Percentiles rank a stretch among this genome's conserved stretches.
phyloP scores from a whole-genome alignment of 2,797 vertebrate genomes.

The Perodicticus potto region DNA sequence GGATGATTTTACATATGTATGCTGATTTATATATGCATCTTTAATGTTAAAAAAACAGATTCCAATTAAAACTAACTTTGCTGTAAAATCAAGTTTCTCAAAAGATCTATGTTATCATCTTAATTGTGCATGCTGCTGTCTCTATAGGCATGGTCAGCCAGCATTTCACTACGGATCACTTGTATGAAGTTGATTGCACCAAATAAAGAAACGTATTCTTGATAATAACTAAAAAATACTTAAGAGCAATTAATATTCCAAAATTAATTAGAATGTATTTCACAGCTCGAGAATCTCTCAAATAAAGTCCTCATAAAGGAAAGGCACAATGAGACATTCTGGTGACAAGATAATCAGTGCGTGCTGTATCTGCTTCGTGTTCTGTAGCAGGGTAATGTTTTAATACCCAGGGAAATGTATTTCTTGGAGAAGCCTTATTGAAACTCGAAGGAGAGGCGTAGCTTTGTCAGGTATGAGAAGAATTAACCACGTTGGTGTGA shows the following conservation, averaged over 20 bases:
- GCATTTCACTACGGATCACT: background rate
- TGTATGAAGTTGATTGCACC: background rate
- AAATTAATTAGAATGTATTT: conserved; percentile 61
- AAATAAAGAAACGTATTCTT: background rate
- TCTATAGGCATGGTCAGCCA: background rate
- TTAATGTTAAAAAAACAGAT: background rate
- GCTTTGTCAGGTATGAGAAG: background rate
- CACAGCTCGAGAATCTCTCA: conserved; percentile 29
- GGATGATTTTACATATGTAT: background rate
- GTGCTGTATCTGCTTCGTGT: background rate
- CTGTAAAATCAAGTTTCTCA: conserved; percentile 15
- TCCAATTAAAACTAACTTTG: conserved; percentile 21
- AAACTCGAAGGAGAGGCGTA: background rate
- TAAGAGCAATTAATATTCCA: conserved; percentile 58
- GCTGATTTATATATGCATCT: background rate
- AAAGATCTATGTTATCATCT: background rate
- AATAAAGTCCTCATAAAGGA: conserved; percentile 48
- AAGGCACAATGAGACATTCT: background rate
- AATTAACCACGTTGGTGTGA: background rate
- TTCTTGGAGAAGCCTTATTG: background rate
- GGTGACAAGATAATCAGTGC: conserved; percentile 27
- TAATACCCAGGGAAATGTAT: background rate
- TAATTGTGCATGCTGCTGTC: background rate
- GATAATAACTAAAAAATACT: conserved; percentile 7
- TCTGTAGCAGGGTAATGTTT: conserved; percentile 27